Evolutionary conservation across 1,140 invertebrate species (phyloP).

Genomic region (Drosophila repletoides): DNA sequence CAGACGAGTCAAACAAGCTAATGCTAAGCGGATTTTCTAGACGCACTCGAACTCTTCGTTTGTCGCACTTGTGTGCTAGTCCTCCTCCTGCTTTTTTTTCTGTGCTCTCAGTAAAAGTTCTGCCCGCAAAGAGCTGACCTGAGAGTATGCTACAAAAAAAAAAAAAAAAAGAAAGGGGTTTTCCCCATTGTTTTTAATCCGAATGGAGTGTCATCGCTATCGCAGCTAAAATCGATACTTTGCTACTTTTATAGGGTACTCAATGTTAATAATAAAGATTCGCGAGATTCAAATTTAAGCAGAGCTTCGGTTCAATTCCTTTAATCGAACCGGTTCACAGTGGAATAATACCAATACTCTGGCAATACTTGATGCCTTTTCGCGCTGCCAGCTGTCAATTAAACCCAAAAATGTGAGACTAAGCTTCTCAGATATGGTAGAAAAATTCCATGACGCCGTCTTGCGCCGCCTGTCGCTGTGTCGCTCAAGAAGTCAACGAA

Average conservation of each 20-base stretch:
- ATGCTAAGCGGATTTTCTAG: slow-evolving; percentile 69
- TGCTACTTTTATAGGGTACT: too few relatives aligned
- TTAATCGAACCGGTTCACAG: too few relatives aligned
- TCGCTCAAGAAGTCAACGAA: slow-evolving; percentile 32
- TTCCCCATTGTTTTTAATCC: not conserved
- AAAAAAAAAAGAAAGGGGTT: not conserved
- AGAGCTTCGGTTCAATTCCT: too few relatives aligned
- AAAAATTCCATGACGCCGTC: slow-evolving; percentile 20
- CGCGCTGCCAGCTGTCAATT: slow-evolving; percentile 24
- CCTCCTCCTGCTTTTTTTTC: not conserved
- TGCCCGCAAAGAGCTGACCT: slow-evolving; percentile 6
- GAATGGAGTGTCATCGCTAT: not conserved
- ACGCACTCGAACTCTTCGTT: slow-evolving; percentile 3
- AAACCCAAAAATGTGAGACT: slow-evolving; percentile 21
- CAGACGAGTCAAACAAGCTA: slow-evolving; percentile 57
- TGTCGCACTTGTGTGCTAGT: not conserved
- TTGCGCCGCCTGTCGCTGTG: slow-evolving; percentile 8
- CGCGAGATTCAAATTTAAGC: too few relatives aligned
- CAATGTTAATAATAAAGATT: too few relatives aligned
- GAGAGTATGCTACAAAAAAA: not conserved
- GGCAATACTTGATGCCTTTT: not conserved
- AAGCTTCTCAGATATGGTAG: slow-evolving; percentile 9
- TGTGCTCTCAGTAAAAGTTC: not conserved
- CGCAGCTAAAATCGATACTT: too few relatives aligned
- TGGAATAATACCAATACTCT: not conserved